A percentile compares a stretch with the other conserved stretches of the same genome.
phyloP scores from a whole-genome alignment of 2,888 invertebrate species.

The Deilephila elpenor region DNA sequence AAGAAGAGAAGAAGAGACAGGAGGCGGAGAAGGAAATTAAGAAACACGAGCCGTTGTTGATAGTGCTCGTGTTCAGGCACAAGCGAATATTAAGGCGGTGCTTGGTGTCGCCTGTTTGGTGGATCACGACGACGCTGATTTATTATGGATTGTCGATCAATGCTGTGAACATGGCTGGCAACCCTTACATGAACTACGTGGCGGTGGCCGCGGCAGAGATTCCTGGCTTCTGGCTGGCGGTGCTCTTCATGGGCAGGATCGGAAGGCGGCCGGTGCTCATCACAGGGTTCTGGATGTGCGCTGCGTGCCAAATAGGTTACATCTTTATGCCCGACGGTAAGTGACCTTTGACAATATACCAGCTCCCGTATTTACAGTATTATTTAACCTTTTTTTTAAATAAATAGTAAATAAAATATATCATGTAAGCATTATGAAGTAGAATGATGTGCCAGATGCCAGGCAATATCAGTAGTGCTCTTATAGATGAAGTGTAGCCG shows the following conservation, averaged over 20 bases:
- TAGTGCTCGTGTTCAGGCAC: conserved; percentile 61
- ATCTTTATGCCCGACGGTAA: conserved; percentile 81
- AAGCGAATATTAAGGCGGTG: conserved; percentile 60
- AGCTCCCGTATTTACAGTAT: not conserved
- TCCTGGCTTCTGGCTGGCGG: conserved; percentile 86
- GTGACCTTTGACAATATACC: conserved; percentile 22
- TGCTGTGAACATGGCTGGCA: conserved; percentile 86
- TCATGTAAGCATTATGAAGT: no score
- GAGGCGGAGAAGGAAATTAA: conserved; percentile 45
- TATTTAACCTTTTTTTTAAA: no score
- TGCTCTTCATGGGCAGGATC: conserved; percentile 82
- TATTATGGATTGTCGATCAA: conserved; percentile 87
- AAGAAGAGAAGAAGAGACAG: conserved; percentile 55
- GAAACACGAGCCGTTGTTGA: conserved; percentile 61
- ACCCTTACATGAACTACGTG: conserved; percentile 86
- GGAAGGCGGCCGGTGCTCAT: conserved; percentile 85
- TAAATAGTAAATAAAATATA: no score
- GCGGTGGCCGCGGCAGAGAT: conserved; percentile 86
- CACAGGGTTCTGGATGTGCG: conserved; percentile 84
- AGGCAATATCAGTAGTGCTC: no score
- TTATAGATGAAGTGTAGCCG: no score
- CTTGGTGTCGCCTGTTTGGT: conserved; percentile 78
- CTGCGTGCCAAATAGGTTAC: conserved; percentile 82
- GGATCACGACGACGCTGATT: conserved; percentile 86
- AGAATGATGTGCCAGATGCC: no score